These are phyloP conservation scores for Drosophila baimaii DNA, from an alignment of 1,140 invertebrate species.

Conservation along the genomic window DNA sequence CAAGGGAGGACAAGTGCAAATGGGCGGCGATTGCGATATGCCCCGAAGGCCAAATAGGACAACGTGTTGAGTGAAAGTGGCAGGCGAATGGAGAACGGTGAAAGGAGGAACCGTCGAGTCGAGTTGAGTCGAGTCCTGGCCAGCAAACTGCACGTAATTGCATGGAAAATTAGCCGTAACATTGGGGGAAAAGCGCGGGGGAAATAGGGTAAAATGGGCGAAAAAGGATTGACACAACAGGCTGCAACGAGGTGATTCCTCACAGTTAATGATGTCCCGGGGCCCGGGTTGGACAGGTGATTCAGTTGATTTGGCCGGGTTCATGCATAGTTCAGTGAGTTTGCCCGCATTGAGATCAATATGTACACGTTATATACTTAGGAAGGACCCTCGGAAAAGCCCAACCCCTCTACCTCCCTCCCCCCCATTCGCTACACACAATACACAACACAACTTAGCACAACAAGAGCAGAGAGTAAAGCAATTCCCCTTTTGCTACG, in stretches of 20 bases:
- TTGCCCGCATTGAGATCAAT: slow-evolving; percentile 45
- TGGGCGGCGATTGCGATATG: slow-evolving; percentile 20
- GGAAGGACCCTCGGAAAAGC: background rate
- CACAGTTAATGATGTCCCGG: slow-evolving; percentile 45
- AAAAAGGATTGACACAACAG: slow-evolving; percentile 9
- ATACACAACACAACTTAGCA: background rate
- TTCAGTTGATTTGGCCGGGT: slow-evolving; percentile 6
- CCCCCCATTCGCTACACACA: slow-evolving; percentile 6
- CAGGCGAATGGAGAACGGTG: background rate
- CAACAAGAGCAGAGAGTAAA: background rate
- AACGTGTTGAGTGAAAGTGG: slow-evolving; percentile 40
- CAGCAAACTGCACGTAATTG: slow-evolving; percentile 59
- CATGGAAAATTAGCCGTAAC: slow-evolving; percentile 72
- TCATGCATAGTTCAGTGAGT: slow-evolving; percentile 43
- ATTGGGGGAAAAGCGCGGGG: background rate
- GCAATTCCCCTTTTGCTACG: background rate
- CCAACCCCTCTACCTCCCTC: too few relatives aligned
- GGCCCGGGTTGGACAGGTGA: slow-evolving; percentile 22
- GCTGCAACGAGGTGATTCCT: slow-evolving; percentile 7
- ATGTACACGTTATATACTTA: slow-evolving; percentile 4
- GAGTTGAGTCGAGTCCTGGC: slow-evolving; percentile 13
- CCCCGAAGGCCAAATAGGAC: slow-evolving; percentile 44
- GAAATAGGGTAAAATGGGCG: background rate
- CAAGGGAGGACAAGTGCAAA: slow-evolving; percentile 2
- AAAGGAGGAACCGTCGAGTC: slow-evolving; percentile 10